A percentile compares a stretch with the other conserved stretches of the same genome.
These are phyloP conservation scores for Sturnira hondurensis DNA, from an alignment of 2,113 vertebrate genomes.

Conservation along the genomic window DNA sequence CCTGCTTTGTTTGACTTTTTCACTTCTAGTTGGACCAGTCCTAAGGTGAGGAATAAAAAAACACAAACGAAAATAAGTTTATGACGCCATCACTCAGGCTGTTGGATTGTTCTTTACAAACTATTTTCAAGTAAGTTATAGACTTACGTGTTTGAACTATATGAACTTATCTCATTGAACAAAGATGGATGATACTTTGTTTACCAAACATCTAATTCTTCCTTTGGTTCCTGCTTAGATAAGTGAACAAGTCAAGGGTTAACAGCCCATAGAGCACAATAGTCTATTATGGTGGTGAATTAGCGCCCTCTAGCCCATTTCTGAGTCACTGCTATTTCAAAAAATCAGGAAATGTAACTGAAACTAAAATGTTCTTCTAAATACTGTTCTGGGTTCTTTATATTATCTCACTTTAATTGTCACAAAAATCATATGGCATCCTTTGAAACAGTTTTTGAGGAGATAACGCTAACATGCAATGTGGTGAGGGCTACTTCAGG, in stretches of 20 bases:
- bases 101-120: neutral
- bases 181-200: neutral
- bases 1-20: neutral
- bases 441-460: neutral
- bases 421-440: neutral
- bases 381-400: neutral
- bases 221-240: neutral
- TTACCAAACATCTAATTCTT: neutral
- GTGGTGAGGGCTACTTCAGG: neutral
- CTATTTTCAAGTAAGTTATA: neutral
- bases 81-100: neutral
- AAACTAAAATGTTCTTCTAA: constrained; percentile 5
- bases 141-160: neutral
- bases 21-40: neutral
- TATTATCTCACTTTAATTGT: neutral
- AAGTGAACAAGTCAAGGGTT: neutral
- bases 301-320: constrained; percentile 33
- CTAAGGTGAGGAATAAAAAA: neutral
- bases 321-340: neutral
- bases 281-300: neutral
- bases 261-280: accelerated
- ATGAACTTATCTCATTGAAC: neutral
- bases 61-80: neutral
- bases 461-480: neutral
- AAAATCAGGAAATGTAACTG: neutral